Conservation (phyloP, 2,113 vertebrate genomes). For the Chrysochloris asiatica region DNA sequence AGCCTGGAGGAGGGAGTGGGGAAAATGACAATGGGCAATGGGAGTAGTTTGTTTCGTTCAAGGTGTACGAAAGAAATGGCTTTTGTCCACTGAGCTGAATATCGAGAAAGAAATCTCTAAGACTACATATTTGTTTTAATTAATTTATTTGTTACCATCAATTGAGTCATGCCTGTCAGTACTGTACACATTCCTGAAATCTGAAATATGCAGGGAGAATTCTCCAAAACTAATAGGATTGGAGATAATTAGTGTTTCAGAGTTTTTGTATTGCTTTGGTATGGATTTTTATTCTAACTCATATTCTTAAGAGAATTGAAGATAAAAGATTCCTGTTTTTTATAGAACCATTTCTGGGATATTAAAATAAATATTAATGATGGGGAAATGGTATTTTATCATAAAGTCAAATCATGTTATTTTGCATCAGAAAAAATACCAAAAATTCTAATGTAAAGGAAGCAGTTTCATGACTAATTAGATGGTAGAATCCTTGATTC, state of each 20-base stretch:
- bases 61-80: not conserved
- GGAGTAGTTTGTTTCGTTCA: conserved; percentile 10
- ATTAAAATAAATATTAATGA: conserved; percentile 16
- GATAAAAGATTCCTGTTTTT: not conserved
- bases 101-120: not conserved
- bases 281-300: conserved; percentile 39
- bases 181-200: not conserved
- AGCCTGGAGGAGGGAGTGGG: not conserved
- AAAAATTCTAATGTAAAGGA: conserved; percentile 33
- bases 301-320: conserved; percentile 15
- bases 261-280: conserved; percentile 33
- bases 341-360: not conserved
- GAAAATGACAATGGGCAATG: not conserved
- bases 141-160: conserved; percentile 23
- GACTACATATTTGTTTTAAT: not conserved
- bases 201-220: not conserved
- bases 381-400: conserved; percentile 1
- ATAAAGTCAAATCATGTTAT: conserved; percentile 1
- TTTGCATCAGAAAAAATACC: not conserved
- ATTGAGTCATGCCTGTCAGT: not conserved
- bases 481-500: not conserved
- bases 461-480: not conserved
- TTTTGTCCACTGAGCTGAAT: not conserved
- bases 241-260: not conserved
- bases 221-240: not conserved